phyloP scores from a whole-genome alignment of 2,113 vertebrate genomes.

The Verasper variegatus region DNA sequence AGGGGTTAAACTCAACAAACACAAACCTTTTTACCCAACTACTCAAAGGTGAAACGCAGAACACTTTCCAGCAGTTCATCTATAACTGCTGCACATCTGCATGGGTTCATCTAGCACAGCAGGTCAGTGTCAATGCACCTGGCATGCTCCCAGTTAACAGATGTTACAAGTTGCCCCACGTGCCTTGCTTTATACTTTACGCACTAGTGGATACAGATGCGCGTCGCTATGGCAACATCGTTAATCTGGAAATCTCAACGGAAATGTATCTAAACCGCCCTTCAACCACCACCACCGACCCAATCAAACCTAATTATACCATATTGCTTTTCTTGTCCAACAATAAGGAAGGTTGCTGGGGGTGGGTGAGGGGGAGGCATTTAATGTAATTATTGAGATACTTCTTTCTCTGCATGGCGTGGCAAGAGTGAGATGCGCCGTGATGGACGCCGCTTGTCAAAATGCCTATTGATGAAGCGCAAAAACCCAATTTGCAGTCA shows the following conservation, averaged over 20 bases:
- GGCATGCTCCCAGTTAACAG: constrained; percentile 88
- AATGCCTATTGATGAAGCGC: constrained; percentile 93
- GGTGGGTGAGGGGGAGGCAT: constrained; percentile 75
- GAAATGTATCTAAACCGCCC: constrained; percentile 85
- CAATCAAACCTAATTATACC: constrained; percentile 98
- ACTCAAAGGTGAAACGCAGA: constrained; percentile 43
- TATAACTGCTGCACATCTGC: constrained; percentile 83
- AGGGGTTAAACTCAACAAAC: constrained; percentile 4
- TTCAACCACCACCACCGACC: constrained; percentile 77
- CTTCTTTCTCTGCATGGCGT: constrained; percentile 86
- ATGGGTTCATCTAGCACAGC: constrained; percentile 86
- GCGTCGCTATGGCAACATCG: constrained; percentile 94
- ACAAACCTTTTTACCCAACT: constrained; percentile 72
- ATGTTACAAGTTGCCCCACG: constrained; percentile 89
- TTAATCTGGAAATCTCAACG: constrained; percentile 93
- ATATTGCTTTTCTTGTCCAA: constrained; percentile 95
- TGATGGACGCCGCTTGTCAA: constrained; percentile 94
- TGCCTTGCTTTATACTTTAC: constrained; percentile 89
- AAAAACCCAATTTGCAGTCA: constrained; percentile 92
- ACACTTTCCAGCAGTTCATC: constrained; percentile 82
- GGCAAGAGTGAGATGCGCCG: constrained; percentile 86
- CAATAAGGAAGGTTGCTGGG: constrained; percentile 87
- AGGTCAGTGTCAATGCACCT: constrained; percentile 88
- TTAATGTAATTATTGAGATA: constrained; percentile 95
- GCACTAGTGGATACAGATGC: constrained; percentile 89